Base-by-base conservation (phyloP, 2,888 invertebrate species). In the Microplitis deprimator region DNA sequence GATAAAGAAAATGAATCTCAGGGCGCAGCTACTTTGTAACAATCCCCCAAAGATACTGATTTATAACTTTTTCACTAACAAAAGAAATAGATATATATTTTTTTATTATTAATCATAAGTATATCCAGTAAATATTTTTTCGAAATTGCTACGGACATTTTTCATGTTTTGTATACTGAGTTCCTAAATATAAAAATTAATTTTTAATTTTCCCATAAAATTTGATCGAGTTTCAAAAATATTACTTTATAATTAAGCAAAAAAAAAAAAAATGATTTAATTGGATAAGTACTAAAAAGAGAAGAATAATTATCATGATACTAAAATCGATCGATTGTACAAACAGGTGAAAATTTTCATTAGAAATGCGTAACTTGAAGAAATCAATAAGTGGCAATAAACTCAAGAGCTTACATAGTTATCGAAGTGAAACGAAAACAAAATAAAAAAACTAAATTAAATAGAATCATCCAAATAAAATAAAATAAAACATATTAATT, bases 371-470 rank as follows among this genome's bases (percentile, higher is more conserved):
- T 81, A 82, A 83, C 82, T 82, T 81, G 76, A 76, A 81, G 84
- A 85, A 85, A 87, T 87, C 87, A 87, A 87, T 87, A 87, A 86
- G 83, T 83, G 83, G 80, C 81, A 84, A 86, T 87, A 83, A 80
- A 84, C 82, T 82, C 80, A 75, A 81, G 81, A 79, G 78, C 77
- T 80, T 73, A 75, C 61, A 73, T 73, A 73, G 77, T 76, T 79
- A 77, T 79, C 80, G 76, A 71, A 78, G 75, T 76, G 77, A 64
- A 75, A 77, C 62, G 73, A 74, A 17, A 68, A 69, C 38, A 60
- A 17, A 38, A 20, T 39, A 17, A 74, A 10, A 73, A 17, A 8
- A 10, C 39, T 29, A 3, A 67, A 77, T 61, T 68, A 79, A 76
- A 64, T 64, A 20, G 3, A 7, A 59, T 60, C n/a, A 29, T 41